Base-by-base conservation (phyloP, 2,888 invertebrate species). In the Clepsis dumicolana region DNA sequence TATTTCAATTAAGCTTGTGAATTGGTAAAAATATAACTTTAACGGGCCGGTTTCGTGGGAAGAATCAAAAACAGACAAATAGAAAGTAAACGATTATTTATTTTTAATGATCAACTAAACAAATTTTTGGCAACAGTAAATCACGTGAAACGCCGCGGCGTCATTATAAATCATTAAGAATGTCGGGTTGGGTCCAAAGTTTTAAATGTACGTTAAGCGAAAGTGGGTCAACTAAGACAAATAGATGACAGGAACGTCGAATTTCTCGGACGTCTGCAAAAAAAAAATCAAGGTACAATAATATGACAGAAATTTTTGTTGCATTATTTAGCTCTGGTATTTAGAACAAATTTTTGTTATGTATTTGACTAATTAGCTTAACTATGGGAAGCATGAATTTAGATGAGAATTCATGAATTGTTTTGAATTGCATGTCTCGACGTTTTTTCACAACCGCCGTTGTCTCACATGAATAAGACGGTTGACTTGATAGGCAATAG, bases 211-310 rank as follows among this genome's bases (percentile, higher is more conserved):
- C 77, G 77, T 71, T 74, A 72, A 76, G 57, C 70, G 77, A 82
- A 88, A 84, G 81, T 86, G 72, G 87, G 87, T 81, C 81, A 84
- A 80, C 82, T 79, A 82, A 83, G 85, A 86, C 81, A 82, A 86
- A 86, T 85, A 80, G 81, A 79, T 73, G 78, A 81, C 76, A 79
- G 74, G 72, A 72, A 74, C 14, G 67, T 56, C 62, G 41, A 64
- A 78, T 78, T 77, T 73, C 78, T 78, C 72, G 71, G 72, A 76
- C 75, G 75, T 76, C 75, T 77, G 79, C 74, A 73, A 72, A 77
- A 73, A 38, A 41, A 63, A 56, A 29, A 32, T 65, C 60, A 48
- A 48, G 64, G 44, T 48, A 52, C 60, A 65, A 32, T 50, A 50
- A 63, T 16, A 65, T 38, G n/a, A 44, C 62, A 57, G 38, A 48